Base-by-base conservation (phyloP, 2,888 invertebrate genomes). In the Oscheius sp. region DNA sequence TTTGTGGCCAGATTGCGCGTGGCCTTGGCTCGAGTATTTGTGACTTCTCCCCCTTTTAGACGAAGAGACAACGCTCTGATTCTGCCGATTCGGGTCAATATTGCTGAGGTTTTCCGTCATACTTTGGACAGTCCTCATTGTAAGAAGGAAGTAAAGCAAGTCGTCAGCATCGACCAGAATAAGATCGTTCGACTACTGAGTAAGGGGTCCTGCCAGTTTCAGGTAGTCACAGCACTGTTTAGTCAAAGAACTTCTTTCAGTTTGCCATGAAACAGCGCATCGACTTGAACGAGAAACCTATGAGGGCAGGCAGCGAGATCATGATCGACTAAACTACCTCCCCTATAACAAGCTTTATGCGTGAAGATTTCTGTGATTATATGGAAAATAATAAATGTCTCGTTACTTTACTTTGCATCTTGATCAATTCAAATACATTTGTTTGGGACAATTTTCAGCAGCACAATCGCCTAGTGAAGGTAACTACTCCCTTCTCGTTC, bases 261-360 rank as follows among this genome's bases (percentile, higher is more conserved):
- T 88, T 88, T 72, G 89, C 89, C 7, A 84, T 88, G 84, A 89
- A 89, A 73, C 89, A 89, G 68, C 74, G 84, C 62, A 86, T 89
- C 50, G 87, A 86, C 50, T 74, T 89, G 65, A 86, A 84, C 53
- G 89, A 89, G 65, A 66, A 76, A 11, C 80, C 85, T 21, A 76
- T 82, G 13, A 42, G 42, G n/a, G 11, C 48, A 4, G 72, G 72
- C n/a, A 53, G 13, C 3, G 72, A 72, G 11, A 47, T 71, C n/a
- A 71, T 71, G 21, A 71, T 71, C 59, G 71, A 71, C 50, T 71
- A 35, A 71, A 47, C 35, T 33, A 32, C 57, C 57, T 37, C 11
- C 42, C 33, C n/a, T 35, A 35, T 60, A n/a, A 35, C 5, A 60
- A 60, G 60, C 60, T 60, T 60, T 60, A 60, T 60, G 42, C 37